Conservation (phyloP, 2,797 vertebrate genomes). For the Oreochromis grahami region DNA sequence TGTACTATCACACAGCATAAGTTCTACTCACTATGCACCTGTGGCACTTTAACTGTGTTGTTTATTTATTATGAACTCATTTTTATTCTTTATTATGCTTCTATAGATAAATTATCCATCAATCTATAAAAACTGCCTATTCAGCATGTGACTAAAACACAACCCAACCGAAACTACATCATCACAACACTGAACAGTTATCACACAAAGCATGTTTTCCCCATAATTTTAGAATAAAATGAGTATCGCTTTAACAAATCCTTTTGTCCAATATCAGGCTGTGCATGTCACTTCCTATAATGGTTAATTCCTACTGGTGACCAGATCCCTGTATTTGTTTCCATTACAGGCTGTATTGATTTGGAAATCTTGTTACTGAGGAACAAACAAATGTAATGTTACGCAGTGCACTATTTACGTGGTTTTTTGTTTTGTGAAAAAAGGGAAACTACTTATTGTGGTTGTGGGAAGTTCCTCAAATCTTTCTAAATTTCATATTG, state of each 20-base stretch:
- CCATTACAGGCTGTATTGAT: not conserved
- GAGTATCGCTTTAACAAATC: not conserved
- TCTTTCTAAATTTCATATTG: not conserved
- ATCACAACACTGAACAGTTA: not conserved
- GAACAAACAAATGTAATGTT: not conserved
- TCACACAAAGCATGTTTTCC: not conserved
- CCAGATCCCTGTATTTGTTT: not conserved
- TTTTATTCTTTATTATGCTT: not conserved
- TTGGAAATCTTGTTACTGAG: not conserved
- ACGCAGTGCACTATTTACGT: not conserved
- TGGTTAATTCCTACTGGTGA: not conserved
- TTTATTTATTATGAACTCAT: not conserved
- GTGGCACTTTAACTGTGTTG: not conserved
- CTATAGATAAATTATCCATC: not conserved
- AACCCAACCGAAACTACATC: not conserved
- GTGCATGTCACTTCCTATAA: not conserved
- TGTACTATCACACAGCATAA: not conserved
- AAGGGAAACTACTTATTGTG: not conserved
- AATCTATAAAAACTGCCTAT: not conserved
- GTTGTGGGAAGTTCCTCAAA: not conserved
- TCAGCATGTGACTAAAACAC: not conserved
- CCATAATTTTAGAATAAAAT: not conserved
- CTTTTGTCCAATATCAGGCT: not conserved
- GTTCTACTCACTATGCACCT: not conserved
- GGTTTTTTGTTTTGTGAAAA: not conserved